Percentiles rank a stretch among this genome's conserved stretches.
Evolutionary conservation across 2,113 vertebrate genomes (phyloP).

Genomic region (Podocnemis expansa): DNA sequence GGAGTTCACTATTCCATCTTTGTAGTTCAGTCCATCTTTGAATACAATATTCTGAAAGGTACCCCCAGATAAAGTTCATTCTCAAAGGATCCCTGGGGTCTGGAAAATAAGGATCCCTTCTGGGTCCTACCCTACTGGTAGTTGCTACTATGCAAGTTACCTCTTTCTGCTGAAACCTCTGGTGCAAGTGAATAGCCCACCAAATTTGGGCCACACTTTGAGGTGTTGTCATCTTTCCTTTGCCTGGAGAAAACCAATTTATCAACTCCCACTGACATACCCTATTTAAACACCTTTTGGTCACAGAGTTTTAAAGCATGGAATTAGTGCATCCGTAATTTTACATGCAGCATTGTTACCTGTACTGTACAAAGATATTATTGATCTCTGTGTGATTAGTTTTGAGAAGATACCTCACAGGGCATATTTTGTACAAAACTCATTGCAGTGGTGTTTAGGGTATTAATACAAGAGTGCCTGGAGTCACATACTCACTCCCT

Average conservation of each 20-base stretch:
- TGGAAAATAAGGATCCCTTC: neutral
- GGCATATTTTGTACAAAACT: neutral
- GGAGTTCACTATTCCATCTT: neutral
- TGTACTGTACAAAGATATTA: neutral
- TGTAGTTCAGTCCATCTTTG: neutral
- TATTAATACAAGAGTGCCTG: neutral
- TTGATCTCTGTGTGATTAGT: neutral
- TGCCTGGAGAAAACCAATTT: neutral
- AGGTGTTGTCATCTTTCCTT: neutral
- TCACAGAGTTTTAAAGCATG: neutral
- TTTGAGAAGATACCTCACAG: neutral
- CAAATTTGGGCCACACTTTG: neutral
- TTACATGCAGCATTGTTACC: neutral
- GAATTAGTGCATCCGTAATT: neutral
- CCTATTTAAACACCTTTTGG: neutral
- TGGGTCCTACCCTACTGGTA: neutral
- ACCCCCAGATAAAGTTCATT: neutral
- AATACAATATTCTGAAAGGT: neutral
- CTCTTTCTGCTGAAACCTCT: neutral
- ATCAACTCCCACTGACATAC: neutral
- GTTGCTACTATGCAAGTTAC: neutral
- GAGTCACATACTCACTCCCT: fast-evolving
- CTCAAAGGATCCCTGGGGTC: neutral
- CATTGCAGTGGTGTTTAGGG: neutral
- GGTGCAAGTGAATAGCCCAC: neutral